Evolutionary conservation across 92 coral and sea anemone genomes (phyloP), one percentile per base, ranked within the genome.

Genomic region (Muricea muricata): DNA sequence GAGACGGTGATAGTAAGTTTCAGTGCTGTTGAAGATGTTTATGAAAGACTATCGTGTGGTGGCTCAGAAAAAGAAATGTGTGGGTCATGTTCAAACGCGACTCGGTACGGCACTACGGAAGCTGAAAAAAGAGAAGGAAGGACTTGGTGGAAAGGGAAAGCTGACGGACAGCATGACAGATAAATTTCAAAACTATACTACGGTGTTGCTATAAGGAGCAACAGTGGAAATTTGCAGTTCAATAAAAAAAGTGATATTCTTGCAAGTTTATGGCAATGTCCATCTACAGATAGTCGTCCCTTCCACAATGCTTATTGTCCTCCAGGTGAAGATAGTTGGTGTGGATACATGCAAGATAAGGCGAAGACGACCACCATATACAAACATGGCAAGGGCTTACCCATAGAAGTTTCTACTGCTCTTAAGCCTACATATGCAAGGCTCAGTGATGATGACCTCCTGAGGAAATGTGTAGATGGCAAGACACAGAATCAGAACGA

Each of bases 391-490:
- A 45, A 65, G 37, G 86, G 90, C 0, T 29, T 81, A 21, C 87
- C 82, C 41, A 31, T 15, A 5, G 29, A 14, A 15, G 52, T 81
- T 0, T 85, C 80, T 69, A 78, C 57, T 25, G 54, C 23, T 26
- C 33, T 85, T 7, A 70, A 85, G n/a, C 87, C 86, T 33, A 69
- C 79, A 8, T 85, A 26, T 46, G 67, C 81, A 33, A 73, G 87
- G 23, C 66, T 85, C 30, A 77, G 78, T 52, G 65, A 89, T 17
- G 83, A 79, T 24, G 50, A 60, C 2, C 54, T 89, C 12, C 79
- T 85, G 31, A 73, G 35, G 47, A 89, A 71, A 68, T 85, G 89
- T 54, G 81, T 71, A 13, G 75, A 85, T 26, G 92, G 86, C 17
- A 85, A 85, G 52, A 89, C 89, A 0, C 92, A 85, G 52, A 89